These are phyloP conservation scores for Micrasema minimum DNA, from an alignment of 1,140 invertebrate genomes.

Conservation along the genomic window DNA sequence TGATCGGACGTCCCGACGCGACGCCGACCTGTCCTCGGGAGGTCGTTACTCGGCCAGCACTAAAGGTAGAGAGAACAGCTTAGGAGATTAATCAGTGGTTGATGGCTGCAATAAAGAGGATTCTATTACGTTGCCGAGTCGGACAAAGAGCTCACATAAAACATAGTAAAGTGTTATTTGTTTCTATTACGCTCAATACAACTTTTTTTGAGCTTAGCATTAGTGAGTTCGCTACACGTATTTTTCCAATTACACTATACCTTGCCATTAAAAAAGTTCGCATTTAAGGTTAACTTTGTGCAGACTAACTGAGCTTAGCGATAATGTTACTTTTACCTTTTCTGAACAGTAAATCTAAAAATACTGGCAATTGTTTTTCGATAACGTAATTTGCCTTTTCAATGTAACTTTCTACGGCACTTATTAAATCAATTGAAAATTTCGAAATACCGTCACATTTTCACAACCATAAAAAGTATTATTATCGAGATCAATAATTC, in stretches of 20 bases:
- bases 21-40: slow-evolving; percentile 23
- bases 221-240: slow-evolving; percentile 22
- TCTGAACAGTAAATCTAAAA: too few species aligned
- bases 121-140: slow-evolving; percentile 48
- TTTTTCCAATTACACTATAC: slow-evolving; percentile 20
- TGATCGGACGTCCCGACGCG: slow-evolving; percentile 23
- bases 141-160: slow-evolving; percentile 32
- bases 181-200: slow-evolving; percentile 26
- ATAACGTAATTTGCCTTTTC: too few species aligned
- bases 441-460: too few species aligned
- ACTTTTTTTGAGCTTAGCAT: slow-evolving; percentile 15
- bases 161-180: slow-evolving; percentile 24
- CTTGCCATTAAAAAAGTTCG: too few species aligned
- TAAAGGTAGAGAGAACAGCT: slow-evolving; percentile 41
- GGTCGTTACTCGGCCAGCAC: slow-evolving; percentile 40
- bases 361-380: too few species aligned
- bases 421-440: too few species aligned
- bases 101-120: slow-evolving; percentile 49
- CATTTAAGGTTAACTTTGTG: too few species aligned
- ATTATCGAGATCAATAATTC: too few species aligned
- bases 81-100: slow-evolving; percentile 51
- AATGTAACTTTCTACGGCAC: too few species aligned
- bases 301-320: too few species aligned
- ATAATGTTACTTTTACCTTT: too few species aligned
- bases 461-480: too few species aligned